phyloP scores from a whole-genome alignment of 2,888 invertebrate species.

The Hypena proboscidalis region DNA sequence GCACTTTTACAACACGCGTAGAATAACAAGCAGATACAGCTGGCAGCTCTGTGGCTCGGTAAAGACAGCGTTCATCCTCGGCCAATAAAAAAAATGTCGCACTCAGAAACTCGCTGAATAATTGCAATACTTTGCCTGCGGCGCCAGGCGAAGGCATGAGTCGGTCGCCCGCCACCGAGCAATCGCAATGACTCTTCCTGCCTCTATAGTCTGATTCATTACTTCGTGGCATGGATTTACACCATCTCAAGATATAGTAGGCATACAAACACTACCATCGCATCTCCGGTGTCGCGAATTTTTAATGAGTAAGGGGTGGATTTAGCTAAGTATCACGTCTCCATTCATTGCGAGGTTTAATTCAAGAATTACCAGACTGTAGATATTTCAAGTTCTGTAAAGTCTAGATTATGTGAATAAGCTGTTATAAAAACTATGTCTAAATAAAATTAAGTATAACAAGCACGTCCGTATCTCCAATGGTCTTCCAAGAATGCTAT shows the following conservation, averaged over 20 bases:
- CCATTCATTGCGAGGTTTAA: no score
- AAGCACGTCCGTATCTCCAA: no score
- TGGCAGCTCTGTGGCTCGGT: constrained; percentile 31
- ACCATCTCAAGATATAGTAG: constrained; percentile 6
- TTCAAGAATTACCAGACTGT: no score
- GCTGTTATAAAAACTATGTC: no score
- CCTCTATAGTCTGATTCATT: constrained; percentile 47
- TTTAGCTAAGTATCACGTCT: no score
- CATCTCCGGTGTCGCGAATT: neutral
- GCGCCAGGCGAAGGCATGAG: constrained; percentile 52
- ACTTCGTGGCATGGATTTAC: constrained; percentile 15
- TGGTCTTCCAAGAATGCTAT: neutral
- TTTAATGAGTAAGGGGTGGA: neutral
- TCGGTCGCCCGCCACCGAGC: constrained; percentile 40
- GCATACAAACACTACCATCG: constrained; percentile 1
- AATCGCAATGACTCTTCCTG: constrained; percentile 51
- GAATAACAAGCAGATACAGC: constrained; percentile 44
- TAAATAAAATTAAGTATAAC: no score
- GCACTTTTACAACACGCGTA: constrained; percentile 30
- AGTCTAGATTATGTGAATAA: no score
- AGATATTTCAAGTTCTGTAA: no score
- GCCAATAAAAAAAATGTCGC: constrained; percentile 41
- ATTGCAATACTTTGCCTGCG: constrained; percentile 56
- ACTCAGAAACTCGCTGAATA: constrained; percentile 43
- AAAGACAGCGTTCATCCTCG: constrained; percentile 27